These are phyloP conservation scores for Frankliniella intonsa DNA, from an alignment of 2,888 invertebrate species.

Conservation along the genomic window DNA sequence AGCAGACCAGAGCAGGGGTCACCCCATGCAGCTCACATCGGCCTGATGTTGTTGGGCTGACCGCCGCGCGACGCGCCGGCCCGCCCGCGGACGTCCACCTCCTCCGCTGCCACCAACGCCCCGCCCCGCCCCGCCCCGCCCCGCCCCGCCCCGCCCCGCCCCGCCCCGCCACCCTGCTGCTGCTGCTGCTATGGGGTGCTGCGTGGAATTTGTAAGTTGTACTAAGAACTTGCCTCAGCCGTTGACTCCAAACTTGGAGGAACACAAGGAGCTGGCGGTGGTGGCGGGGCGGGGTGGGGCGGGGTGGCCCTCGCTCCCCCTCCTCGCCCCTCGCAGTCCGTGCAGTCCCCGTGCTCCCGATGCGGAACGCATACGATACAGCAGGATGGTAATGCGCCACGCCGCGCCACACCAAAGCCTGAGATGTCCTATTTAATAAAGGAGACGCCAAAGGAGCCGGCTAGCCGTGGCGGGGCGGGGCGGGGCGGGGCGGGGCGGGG, in stretches of 20 bases:
- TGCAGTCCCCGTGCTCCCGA: not conserved
- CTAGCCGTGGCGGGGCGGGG: not conserved
- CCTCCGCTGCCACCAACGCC: too few relatives aligned
- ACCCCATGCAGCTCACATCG: constrained; percentile 7
- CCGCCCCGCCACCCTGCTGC: not conserved
- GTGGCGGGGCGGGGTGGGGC: not conserved
- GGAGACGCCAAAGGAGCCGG: not conserved
- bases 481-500: not conserved
- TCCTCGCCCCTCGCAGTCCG: not conserved
- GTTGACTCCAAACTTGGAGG: constrained; percentile 22
- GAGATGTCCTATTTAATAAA: constrained; percentile 23
- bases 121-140: too few relatives aligned
- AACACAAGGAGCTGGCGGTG: constrained; percentile 12
- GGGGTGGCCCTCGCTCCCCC: not conserved
- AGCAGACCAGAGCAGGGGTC: not conserved
- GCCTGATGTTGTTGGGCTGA: not conserved
- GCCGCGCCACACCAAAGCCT: not conserved
- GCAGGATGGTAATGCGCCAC: not conserved
- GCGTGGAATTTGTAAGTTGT: constrained; percentile 22
- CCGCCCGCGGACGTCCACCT: not conserved
- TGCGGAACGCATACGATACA: constrained; percentile 24
- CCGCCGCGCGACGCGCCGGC: not conserved
- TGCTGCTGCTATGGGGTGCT: not conserved
- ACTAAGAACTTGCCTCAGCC: constrained; percentile 22
- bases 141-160: not conserved